A percentile compares a stretch with the other conserved stretches of the same genome.
These are phyloP conservation scores for Salticus scenicus DNA, from an alignment of 2,888 invertebrate genomes.

Conservation along the genomic window DNA sequence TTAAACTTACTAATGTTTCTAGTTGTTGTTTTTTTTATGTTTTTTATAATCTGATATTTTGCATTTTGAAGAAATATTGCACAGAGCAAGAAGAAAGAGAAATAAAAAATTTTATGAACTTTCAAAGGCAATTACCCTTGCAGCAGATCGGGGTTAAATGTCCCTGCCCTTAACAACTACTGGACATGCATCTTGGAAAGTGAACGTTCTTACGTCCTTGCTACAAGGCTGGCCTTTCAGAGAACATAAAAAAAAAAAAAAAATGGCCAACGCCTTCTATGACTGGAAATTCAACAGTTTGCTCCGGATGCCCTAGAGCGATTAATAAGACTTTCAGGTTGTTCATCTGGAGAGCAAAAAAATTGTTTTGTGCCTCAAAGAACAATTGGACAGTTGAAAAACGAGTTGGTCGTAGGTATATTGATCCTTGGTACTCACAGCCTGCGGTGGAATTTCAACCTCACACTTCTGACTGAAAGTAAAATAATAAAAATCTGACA, in stretches of 20 bases:
- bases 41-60: no score
- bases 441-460: not conserved
- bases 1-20: no score
- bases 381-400: not conserved
- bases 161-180: conserved; percentile 6
- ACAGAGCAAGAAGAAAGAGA: no score
- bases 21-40: no score
- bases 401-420: not conserved
- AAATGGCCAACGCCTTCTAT: not conserved
- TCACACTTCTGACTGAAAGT: not conserved
- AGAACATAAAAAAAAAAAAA: not conserved
- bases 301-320: not conserved
- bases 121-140: not conserved
- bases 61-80: no score
- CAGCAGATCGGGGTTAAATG: not conserved
- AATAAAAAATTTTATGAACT: no score
- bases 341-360: not conserved
- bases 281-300: not conserved
- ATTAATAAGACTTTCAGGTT: not conserved
- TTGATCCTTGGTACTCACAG: not conserved
- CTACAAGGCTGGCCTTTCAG: conserved; percentile 1
- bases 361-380: not conserved
- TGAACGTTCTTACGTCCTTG: not conserved
- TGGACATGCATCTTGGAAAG: not conserved
- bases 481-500: no score